Evolutionary conservation across 2,113 vertebrate genomes (phyloP), one percentile per base, ranked within the genome.

Genomic region (Catharus fuscescens): DNA sequence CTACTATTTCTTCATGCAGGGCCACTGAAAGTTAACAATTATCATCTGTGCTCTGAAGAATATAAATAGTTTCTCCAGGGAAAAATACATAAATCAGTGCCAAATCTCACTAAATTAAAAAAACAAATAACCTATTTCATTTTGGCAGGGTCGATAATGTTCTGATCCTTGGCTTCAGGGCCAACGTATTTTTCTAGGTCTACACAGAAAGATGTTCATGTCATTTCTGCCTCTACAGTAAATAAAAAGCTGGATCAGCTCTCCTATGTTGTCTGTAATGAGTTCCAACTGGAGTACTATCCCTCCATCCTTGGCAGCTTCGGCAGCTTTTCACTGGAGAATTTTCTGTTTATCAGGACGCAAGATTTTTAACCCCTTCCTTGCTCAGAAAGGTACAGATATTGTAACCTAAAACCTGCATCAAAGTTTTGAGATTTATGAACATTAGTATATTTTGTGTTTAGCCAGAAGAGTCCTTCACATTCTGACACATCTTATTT

Each of bases 181-280:
- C 85, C 90, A 74, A 45, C 53, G 34, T 94, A 83, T 96, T 96
- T 96, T 94, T 92, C 92, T 86, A 88, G 82, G 90, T 93, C 92
- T 96, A 73, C 65, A 62, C 2, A 94, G 93, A 96, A 96, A 86
- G 93, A 96, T 93, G 90, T 88, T 96, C 79, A 23, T 93, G 92
- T 92, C 85, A 86, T 86, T 94, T 95, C 79, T 96, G 82, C 67
- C 72, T 93, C 90, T 90, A 78, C 80, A 88, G 88, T 94, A 94
- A 97, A 97, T 90, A 90, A 96, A 91, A 95, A 90, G 76, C 93
- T 96, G 95, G 95, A 96, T 96, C 90, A 86, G 64, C 72, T 96
- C 64, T 90, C 71, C 82, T 88, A 2, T 96, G 81, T 94, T 92
- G 79, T 92, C 67, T 88, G 60, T 95, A 93, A 93, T 93, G 93